Evolutionary conservation across 2,888 invertebrate genomes (phyloP).

Genomic region (Eurois occulta): DNA sequence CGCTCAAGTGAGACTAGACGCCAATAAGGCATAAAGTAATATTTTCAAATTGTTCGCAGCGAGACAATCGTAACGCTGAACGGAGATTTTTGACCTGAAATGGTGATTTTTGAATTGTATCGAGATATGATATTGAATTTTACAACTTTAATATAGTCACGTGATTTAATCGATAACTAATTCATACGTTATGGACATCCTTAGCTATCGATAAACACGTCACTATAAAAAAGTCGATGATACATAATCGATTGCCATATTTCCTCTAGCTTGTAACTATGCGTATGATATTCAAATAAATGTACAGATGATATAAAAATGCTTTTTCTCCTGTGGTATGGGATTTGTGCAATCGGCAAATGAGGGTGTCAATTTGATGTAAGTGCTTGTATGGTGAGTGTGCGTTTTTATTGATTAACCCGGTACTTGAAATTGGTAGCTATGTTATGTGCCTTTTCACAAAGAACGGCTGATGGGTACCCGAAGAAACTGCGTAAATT

Average conservation of each 20-base stretch:
- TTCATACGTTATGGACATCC: conserved; percentile 24
- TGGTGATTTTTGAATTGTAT: conserved; percentile 49
- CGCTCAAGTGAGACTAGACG: conserved; percentile 81
- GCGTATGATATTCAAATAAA: conserved; percentile 66
- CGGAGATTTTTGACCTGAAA: conserved; percentile 51
- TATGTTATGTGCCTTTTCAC: not conserved
- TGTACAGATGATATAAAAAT: conserved; percentile 67
- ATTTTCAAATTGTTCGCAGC: conserved; percentile 64
- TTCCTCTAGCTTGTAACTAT: conserved; percentile 73
- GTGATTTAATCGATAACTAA: conserved; percentile 30
- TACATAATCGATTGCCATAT: conserved; percentile 66
- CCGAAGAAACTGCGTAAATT: not conserved
- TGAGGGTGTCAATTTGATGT: conserved; percentile 80
- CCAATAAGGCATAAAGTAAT: conserved; percentile 72
- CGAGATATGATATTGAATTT: conserved; percentile 40
- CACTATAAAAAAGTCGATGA: conserved; percentile 42
- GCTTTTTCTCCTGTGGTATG: conserved; percentile 66
- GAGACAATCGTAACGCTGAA: conserved; percentile 33
- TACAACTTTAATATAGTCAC: conserved; percentile 34
- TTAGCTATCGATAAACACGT: conserved; percentile 36
- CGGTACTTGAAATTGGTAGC: conserved; percentile 61
- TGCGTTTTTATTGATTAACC: conserved; percentile 39
- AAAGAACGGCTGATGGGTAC: not conserved
- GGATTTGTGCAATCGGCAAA: conserved; percentile 76
- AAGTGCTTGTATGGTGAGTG: conserved; percentile 68